Percentiles rank a stretch among this genome's conserved stretches.
These are phyloP conservation scores for Cyphomyrus plagiostoma DNA, from an alignment of 2,113 vertebrate genomes.

Conservation along the genomic window DNA sequence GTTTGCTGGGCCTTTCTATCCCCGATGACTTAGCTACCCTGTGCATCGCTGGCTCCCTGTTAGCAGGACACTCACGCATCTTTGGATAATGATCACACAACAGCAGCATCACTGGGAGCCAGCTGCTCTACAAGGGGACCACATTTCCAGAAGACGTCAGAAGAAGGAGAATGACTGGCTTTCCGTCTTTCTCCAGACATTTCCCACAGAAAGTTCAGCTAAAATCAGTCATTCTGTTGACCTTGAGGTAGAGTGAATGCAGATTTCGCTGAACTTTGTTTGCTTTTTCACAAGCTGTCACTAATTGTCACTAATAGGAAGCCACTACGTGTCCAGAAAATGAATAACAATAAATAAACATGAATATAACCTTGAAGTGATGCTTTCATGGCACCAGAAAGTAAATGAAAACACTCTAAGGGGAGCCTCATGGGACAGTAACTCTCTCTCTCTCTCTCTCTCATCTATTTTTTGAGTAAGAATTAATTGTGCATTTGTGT, in stretches of 20 bases:
- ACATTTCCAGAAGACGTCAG: not conserved
- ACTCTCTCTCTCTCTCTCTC: not conserved
- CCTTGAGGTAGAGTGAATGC: not conserved
- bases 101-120: not conserved
- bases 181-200: not conserved
- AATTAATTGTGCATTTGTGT: too few relatives aligned
- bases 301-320: not conserved
- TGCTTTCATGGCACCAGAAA: not conserved
- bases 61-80: not conserved
- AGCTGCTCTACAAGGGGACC: not conserved
- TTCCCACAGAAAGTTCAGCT: not conserved
- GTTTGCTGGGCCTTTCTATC: not conserved
- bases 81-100: not conserved
- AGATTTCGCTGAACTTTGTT: not conserved
- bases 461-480: too few relatives aligned
- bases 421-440: not conserved
- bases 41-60: not conserved
- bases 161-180: not conserved
- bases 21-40: not conserved
- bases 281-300: not conserved
- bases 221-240: not conserved
- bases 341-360: not conserved
- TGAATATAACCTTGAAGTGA: not conserved
- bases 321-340: not conserved
- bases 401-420: not conserved